Percentiles rank a stretch among this genome's conserved stretches.
These are phyloP conservation scores for Silurus meridionalis DNA, from an alignment of 2,113 vertebrate species.

Conservation along the genomic window DNA sequence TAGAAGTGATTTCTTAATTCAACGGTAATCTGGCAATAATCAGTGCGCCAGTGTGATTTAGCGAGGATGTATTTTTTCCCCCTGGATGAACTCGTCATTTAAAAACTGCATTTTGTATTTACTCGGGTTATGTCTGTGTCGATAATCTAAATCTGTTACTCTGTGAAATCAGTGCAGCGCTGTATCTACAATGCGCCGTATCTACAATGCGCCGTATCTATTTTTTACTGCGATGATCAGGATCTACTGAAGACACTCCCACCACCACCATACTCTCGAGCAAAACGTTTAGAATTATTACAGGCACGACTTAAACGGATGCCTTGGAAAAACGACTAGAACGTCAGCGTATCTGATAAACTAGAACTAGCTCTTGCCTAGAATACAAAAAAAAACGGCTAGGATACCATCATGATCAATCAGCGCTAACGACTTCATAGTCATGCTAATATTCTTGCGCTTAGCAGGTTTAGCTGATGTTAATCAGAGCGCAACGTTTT, in stretches of 20 bases:
- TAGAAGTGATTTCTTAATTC: no score
- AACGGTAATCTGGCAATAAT: no score
- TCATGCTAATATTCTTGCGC: not conserved
- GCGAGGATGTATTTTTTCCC: no score
- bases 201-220: no score
- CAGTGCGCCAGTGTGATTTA: no score
- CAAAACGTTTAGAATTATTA: not conserved
- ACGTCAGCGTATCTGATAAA: not conserved
- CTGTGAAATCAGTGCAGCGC: no score
- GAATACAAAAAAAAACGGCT: not conserved
- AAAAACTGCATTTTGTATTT: no score
- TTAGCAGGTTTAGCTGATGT: not conserved
- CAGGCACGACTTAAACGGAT: not conserved
- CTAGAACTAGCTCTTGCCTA: not conserved
- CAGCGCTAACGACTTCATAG: not conserved
- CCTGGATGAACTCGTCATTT: no score
- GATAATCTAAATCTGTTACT: no score
- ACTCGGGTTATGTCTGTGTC: no score
- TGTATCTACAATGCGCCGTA: no score
- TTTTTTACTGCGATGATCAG: not conserved
- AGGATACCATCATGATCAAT: not conserved
- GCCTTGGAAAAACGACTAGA: not conserved
- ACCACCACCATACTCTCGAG: not conserved
- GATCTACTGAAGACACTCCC: not conserved
- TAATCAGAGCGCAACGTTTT: not conserved